A percentile compares a stretch with the other conserved stretches of the same genome.
Conservation (phyloP, 2,113 vertebrate species). For the Aegypius monachus region DNA sequence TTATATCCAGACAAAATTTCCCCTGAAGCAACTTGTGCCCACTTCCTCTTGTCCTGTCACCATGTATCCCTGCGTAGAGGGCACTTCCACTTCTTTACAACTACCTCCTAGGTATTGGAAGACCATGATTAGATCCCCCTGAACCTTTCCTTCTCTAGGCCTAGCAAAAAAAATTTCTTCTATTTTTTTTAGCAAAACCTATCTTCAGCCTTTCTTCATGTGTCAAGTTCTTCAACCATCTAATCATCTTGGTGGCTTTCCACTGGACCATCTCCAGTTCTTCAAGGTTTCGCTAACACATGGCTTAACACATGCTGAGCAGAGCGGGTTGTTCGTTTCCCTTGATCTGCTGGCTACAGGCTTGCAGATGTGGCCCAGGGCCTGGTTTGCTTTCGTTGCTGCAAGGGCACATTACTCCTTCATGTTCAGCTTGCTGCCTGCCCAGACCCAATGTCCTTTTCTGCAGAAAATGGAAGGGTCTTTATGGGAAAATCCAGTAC, state of each 20-base stretch:
- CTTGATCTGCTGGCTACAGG: not conserved
- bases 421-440: not conserved
- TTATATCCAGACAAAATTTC: not conserved
- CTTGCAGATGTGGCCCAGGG: not conserved
- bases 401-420: not conserved
- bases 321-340: too few relatives aligned
- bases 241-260: accelerated
- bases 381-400: not conserved
- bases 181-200: not conserved
- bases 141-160: not conserved
- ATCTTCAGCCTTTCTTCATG: not conserved
- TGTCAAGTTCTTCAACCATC: not conserved
- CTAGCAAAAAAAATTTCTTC: not conserved
- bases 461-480: not conserved
- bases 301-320: accelerated
- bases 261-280: not conserved
- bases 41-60: not conserved
- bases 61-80: not conserved
- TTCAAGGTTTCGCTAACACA: not conserved
- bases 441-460: not conserved
- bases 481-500: not conserved
- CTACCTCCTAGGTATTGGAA: accelerated
- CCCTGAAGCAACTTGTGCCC: not conserved
- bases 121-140: not conserved
- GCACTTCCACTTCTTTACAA: not conserved